Base-by-base conservation (phyloP, 2,797 vertebrate species). In the Caiman crocodilus region DNA sequence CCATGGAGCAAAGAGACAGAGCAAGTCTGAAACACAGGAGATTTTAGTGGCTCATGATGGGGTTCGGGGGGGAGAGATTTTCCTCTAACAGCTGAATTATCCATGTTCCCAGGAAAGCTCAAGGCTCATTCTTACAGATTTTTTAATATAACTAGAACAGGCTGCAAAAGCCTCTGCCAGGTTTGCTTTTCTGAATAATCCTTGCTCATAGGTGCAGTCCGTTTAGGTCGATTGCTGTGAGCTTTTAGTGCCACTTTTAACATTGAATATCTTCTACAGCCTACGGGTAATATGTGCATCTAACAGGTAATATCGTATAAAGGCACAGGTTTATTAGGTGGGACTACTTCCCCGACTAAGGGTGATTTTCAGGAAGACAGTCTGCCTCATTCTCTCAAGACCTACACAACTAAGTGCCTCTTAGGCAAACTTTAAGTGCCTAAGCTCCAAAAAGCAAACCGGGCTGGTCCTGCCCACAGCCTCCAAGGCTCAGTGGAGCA, bases 131-230 rank as follows among this genome's bases (percentile, higher is more conserved):
- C 71, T 85, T 78, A 58, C 12, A 23, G 73, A 56, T 21, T 18
- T 21, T 71, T 71, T 2, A 50, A 4, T 18, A 14, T 73, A 25
- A 25, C 69, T 26, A 28, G 2, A 32, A 1, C 12, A 57, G 73
- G 57, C 76, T 73, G 59, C 4, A 74, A 71, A 1, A 20, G 69
- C 76, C 11, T 12, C 13, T 1, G 0, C 25, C 28, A 75, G n/a
- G 8, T 8, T 25, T 35, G 32, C 4, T 63, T 76, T 69, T 1
- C 1, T 0, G 2, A 32, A 35, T 2, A 15, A 2, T 57, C 6
- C 42, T 25, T 7, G 14, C 20, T 14, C 32, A 42, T 26, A 60
- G 89, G 26, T 89, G 23, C 13, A 12, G 13, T 61, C 60, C 60
- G 13, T 10, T 61, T 61, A 61, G 20, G 65, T 26, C 50, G 21